Percentiles rank a stretch among this genome's conserved stretches.
These are phyloP conservation scores for Sinocyclocheilus anshuiensis DNA, from an alignment of 2,113 vertebrate species.

Conservation along the genomic window DNA sequence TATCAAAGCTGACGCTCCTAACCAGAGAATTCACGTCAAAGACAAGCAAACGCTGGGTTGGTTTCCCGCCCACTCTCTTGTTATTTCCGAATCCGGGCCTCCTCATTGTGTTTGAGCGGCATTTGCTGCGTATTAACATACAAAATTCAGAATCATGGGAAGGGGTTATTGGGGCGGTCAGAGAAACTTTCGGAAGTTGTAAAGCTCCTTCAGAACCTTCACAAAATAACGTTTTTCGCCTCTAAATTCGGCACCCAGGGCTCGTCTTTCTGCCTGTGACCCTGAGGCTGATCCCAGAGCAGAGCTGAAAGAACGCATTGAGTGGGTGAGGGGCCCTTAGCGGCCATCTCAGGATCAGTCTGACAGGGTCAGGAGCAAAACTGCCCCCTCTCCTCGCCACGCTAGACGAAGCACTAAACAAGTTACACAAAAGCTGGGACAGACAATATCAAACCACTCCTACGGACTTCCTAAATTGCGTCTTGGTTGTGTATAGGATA, in stretches of 20 bases:
- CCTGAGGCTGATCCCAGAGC: slow-evolving; percentile 68
- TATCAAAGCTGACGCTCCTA: slow-evolving; percentile 13
- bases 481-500: not conserved
- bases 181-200: slow-evolving; percentile 64
- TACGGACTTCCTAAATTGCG: slow-evolving; percentile 39
- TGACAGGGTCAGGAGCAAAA: slow-evolving; percentile 58
- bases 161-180: slow-evolving; percentile 15
- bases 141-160: slow-evolving; percentile 21
- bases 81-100: not conserved
- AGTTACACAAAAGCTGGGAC: slow-evolving; percentile 67
- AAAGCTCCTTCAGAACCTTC: slow-evolving; percentile 65
- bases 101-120: slow-evolving; percentile 10
- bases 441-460: slow-evolving; percentile 63
- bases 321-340: slow-evolving; percentile 71
- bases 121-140: slow-evolving; percentile 26
- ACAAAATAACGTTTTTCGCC: slow-evolving; percentile 75
- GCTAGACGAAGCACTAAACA: slow-evolving; percentile 69
- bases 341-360: slow-evolving; percentile 72
- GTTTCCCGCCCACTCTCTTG: slow-evolving; percentile 27
- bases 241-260: slow-evolving; percentile 66
- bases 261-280: slow-evolving; percentile 71
- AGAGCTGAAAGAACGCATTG: slow-evolving; percentile 76
- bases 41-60: not conserved
- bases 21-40: slow-evolving; percentile 33
- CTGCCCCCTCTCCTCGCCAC: slow-evolving; percentile 54